phyloP scores from a whole-genome alignment of 2,888 invertebrate species.

The Tetranychus truncatus region DNA sequence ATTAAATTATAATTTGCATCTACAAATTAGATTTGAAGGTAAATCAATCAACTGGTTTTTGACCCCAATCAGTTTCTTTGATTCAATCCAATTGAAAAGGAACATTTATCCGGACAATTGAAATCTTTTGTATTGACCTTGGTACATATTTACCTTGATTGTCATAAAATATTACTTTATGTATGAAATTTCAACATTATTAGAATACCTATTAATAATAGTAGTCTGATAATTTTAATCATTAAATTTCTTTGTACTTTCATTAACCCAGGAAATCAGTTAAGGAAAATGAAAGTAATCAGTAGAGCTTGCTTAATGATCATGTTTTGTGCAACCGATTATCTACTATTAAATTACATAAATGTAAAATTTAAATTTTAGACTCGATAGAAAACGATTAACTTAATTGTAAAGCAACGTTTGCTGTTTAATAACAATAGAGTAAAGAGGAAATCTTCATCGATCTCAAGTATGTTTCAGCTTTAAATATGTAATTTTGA shows the following conservation, averaged over 20 bases:
- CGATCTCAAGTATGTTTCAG: too few relatives aligned
- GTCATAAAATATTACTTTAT: not conserved
- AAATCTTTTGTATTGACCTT: conserved; percentile 1
- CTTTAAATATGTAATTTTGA: too few relatives aligned
- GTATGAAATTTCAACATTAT: not conserved
- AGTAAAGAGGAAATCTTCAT: too few relatives aligned
- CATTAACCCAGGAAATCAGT: not conserved
- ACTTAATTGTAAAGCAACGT: too few relatives aligned
- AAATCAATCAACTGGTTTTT: not conserved
- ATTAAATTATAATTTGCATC: not conserved
- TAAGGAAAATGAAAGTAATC: not conserved
- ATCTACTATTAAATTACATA: too few relatives aligned
- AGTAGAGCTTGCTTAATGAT: not conserved
- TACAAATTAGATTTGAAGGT: not conserved
- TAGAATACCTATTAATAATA: too few relatives aligned
- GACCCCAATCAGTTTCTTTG: not conserved
- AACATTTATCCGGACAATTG: not conserved
- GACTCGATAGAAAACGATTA: too few relatives aligned
- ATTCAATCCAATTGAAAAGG: not conserved
- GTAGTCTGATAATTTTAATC: too few relatives aligned
- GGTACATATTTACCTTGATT: not conserved
- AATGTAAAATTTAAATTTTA: too few relatives aligned
- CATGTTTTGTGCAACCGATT: not conserved
- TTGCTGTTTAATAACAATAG: too few relatives aligned
- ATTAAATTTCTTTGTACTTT: too few relatives aligned